Evolutionary conservation across 2,113 vertebrate species (phyloP), one percentile per base, ranked within the genome.

Genomic region (Myrmecobius fasciatus): DNA sequence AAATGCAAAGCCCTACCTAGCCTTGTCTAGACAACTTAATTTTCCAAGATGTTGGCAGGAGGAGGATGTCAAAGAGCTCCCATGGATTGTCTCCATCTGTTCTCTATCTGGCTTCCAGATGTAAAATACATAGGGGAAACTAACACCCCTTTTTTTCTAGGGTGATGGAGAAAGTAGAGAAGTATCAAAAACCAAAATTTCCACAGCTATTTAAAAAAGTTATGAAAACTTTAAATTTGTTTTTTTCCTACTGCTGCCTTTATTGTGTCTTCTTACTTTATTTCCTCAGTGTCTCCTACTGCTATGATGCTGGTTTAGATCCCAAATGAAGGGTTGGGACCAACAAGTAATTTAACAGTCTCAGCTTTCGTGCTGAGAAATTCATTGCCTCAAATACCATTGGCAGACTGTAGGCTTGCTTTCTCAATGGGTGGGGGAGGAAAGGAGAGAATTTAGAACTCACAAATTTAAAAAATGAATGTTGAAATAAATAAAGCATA

Each of bases 11-110:
- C 46, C 91, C 90, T 92, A 90, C 28, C 49, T 95, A 17, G 52
- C 9, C 67, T 83, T 83, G 67, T 83, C 67, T 83, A 83, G 67
- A 83, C 67, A 43, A 43, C 67, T 2, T 31, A 17, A 3, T 28
- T 96, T 83, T 93, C 89, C 28, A n/a, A 94, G 93, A 93, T 52
- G 83, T 94, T 94, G 53, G 49, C 93, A 92, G 75, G 22, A 91
- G 93, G 6, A 43, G 14, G 67, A 83, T 83, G 67, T 51, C 47
- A 52, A 89, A 91, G 91, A 54, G 43, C 11, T 89, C 53, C 91
- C n/a, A n/a, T 56, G 93, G 52, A 48, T 54, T 94, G 90, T 75
- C 83, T 52, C 43, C 51, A 46, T 52, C 52, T 89, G 52, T 25
- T 83, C 94, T 90, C 2, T 0, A 89, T 92, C 36, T 83, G 17